Conservation (phyloP, 2,113 vertebrate species). For the Tachycineta bicolor region DNA sequence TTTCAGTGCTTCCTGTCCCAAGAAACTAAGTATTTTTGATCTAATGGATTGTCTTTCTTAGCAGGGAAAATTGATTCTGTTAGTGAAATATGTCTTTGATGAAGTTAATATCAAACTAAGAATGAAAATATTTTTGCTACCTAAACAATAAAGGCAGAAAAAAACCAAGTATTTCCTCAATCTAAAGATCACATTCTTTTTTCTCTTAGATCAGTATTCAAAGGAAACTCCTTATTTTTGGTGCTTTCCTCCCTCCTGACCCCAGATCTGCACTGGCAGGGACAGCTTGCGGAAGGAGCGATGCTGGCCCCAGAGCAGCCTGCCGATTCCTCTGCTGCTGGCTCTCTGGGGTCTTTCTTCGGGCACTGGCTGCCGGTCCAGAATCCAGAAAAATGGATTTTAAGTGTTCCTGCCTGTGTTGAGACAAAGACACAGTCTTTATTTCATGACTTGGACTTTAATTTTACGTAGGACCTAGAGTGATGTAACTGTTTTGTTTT, state of each 20-base stretch:
- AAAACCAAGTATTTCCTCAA: accelerated
- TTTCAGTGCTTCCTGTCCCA: not conserved
- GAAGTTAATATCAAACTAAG: not conserved
- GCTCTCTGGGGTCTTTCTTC: accelerated
- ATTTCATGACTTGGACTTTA: not conserved
- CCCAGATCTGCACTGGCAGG: not conserved
- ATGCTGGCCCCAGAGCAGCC: not conserved
- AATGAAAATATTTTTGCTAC: not conserved
- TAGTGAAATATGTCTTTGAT: not conserved
- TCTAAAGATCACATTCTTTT: not conserved
- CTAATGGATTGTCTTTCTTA: not conserved
- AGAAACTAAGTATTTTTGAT: constrained; percentile 19
- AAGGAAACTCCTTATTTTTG: not conserved
- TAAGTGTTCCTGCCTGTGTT: not conserved
- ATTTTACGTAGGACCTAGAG: not conserved
- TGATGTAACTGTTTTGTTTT: not conserved
- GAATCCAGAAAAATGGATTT: not conserved
- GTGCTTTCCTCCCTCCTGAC: not conserved
- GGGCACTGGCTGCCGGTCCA: not conserved
- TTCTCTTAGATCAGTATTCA: not conserved
- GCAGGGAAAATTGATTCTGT: constrained; percentile 13
- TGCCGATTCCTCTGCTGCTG: not conserved
- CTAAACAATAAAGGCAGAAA: not conserved
- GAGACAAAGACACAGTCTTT: not conserved
- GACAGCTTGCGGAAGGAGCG: accelerated